phyloP scores from a whole-genome alignment of 2,888 invertebrate species.

The Drosophila percnosoma region DNA sequence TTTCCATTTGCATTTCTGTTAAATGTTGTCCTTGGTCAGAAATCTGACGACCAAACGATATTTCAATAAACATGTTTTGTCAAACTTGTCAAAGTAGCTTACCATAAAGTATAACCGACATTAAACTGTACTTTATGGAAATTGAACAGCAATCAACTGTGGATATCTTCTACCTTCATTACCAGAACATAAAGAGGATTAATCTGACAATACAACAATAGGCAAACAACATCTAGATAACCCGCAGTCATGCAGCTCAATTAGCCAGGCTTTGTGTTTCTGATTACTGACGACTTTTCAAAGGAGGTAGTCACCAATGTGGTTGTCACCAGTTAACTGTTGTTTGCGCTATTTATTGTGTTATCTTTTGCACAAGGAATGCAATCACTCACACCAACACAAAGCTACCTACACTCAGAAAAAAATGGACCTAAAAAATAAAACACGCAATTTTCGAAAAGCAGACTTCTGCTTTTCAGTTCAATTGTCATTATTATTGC shows the following conservation, averaged over 20 bases:
- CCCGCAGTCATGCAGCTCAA: not conserved
- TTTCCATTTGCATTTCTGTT: not conserved
- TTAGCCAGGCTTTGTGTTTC: not conserved
- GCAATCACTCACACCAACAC: not conserved
- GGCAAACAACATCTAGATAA: not conserved
- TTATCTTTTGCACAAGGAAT: not conserved
- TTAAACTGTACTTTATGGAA: not conserved
- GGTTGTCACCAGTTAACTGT: not conserved
- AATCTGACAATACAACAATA: not conserved
- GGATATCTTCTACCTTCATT: not conserved
- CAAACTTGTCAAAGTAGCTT: not conserved
- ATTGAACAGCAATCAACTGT: not conserved
- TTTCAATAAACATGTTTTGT: not conserved
- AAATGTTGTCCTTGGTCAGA: not conserved
- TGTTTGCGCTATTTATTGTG: not conserved
- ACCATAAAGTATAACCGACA: not conserved
- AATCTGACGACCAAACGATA: not conserved
- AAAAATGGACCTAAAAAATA: not conserved
- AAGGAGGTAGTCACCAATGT: not conserved
- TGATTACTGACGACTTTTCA: not conserved
- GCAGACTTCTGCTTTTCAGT: conserved; percentile 10
- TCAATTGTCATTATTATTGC: conserved; percentile 23
- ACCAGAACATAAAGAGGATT: not conserved
- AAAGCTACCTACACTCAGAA: not conserved
- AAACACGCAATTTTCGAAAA: not conserved